A percentile compares a stretch with the other conserved stretches of the same genome.
These are phyloP conservation scores for Pollimyrus isidori DNA, from an alignment of 2,113 vertebrate species.

Conservation along the genomic window DNA sequence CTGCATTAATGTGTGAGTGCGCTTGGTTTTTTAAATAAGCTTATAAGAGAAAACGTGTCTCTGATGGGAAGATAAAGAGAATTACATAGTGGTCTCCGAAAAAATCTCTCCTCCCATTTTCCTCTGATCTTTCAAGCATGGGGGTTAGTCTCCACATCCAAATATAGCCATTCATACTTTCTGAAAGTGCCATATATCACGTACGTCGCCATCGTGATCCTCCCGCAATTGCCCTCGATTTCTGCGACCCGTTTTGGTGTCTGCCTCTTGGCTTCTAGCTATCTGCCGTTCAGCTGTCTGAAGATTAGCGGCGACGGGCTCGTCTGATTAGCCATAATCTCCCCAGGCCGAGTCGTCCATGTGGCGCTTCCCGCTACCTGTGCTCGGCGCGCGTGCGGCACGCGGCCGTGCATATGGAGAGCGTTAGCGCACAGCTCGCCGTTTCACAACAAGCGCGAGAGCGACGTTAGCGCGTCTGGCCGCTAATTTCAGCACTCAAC, in stretches of 20 bases:
- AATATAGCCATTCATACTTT: not conserved
- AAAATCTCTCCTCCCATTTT: not conserved
- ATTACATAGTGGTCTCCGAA: not conserved
- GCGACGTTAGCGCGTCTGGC: conserved; percentile 13
- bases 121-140: not conserved
- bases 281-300: not conserved
- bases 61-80: conserved; percentile 7
- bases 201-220: not conserved
- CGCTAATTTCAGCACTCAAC: conserved; percentile 22
- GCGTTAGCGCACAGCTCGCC: not conserved
- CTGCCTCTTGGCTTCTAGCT: not conserved
- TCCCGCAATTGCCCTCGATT: not conserved
- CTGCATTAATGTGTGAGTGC: not conserved
- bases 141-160: not conserved
- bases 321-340: not conserved
- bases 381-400: not conserved
- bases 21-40: not conserved
- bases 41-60: not conserved
- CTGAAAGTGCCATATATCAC: not conserved
- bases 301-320: not conserved
- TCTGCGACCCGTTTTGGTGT: not conserved
- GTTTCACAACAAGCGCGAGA: conserved; percentile 15
- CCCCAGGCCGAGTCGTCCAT: not conserved
- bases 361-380: not conserved
- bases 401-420: not conserved